Base-by-base conservation (phyloP, 2,113 vertebrate genomes). In the Lanius ludovicianus region DNA sequence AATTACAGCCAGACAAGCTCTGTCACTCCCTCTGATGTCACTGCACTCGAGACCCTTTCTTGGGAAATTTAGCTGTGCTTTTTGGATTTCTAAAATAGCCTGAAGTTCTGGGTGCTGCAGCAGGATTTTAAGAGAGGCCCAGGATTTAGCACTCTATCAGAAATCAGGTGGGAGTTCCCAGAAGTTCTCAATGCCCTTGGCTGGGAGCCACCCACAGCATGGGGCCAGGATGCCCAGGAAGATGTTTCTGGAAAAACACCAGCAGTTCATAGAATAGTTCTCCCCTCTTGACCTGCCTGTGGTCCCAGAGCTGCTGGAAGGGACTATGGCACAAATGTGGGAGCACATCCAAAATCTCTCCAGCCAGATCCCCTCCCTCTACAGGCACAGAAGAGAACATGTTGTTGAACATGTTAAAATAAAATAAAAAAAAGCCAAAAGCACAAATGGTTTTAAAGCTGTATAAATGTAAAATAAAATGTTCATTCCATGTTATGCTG, bases 391-490 rank as follows among this genome's bases (percentile, higher is more conserved):
- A 85, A 71, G 65, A 21, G 18, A 76, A 5, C 0, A 0, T 19
- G 18, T 5, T 56, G 25, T 8, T 64, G 35, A 79, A 52, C 24
- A 52, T 0, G 1, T 13, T 25, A 69, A 39, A 69, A 65, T 2
- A 7, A 15, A 37, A 41, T 31, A 42, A 42, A 42, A 70, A 9
- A 16, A 37, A 31, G 55, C 76, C 92, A 92, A 94, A 91, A 93
- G 90, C 68, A 69, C 75, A 94, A 93, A 90, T 91, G 30, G 59
- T 56, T 94, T 84, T 82, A 86, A 64, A 96, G 59, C 25, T 79
- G 65, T 21, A 49, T 87, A 95, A 93, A 96, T 71, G 28, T 81
- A 70, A 95, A 95, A 77, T 78, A 69, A 95, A 68, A 87, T 87
- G 79, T 70, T 84, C 93, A 75, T 65, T 95, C 62, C 33, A 31